Evolutionary conservation across 2,888 invertebrate genomes (phyloP), one percentile per base, ranked within the genome.

Genomic region (Melangyna quadrimaculata): DNA sequence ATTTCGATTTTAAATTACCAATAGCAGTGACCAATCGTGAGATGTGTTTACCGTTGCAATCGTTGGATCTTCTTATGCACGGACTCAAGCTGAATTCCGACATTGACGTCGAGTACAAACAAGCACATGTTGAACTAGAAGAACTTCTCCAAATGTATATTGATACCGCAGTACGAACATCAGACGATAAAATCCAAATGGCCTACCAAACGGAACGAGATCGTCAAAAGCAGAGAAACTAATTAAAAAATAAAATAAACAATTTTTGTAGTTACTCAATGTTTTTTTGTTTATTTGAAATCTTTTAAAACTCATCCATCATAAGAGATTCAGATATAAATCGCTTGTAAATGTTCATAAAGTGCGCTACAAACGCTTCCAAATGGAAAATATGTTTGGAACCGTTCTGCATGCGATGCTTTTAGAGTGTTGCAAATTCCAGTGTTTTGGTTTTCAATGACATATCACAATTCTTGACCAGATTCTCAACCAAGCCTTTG

Each of bases 311-410:
- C 37, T 91, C 92, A 71, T 91, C 91, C 90, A 91, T 90, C 81
- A 90, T 89, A 87, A 92, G 88, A 0, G 89, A 87, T 43, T 92
- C 91, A 9, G 90, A 87, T 6, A 92, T 94, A 91, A 96, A 98
- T 89, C 96, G 95, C 90, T 97, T 97, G 91, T 98, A 98, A 88
- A 98, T 95, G 40, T 96, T 94, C 99, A 99, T 99, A 91, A 99
- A 99, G 89, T 97, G 96, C 0, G 98, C 98, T 61, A 98, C 96
- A 93, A 99, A 99, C 3, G 98, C 98, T 92, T 99, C 99, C 70
- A 99, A 93, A 91, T 99, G 99, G 90, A 98, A 98, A 89, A 99
- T 98, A 24, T 96, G 95, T 92, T 99, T 99, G 89, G 96, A 97
- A 19, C 99, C 99, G 73, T 95, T 94, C 89, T 96, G 95, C 94